phyloP scores from a whole-genome alignment of 2,888 invertebrate species.

The Sussaba pulchella region DNA sequence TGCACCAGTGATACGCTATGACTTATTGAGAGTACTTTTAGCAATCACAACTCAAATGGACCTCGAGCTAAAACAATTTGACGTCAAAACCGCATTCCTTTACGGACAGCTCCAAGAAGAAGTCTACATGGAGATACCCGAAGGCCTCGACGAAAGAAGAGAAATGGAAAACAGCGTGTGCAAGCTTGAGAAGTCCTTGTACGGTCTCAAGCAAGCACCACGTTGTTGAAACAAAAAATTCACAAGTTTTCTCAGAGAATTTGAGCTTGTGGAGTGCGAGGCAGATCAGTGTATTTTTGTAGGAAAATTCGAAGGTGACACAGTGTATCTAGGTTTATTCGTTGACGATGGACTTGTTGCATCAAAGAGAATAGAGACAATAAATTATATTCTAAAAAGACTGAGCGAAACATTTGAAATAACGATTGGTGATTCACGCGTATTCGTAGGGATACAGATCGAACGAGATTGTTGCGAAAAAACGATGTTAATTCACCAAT shows the following conservation, averaged over 20 bases:
- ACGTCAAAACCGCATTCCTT: conserved; percentile 65
- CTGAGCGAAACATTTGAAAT: conserved; percentile 25
- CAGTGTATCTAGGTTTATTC: conserved; percentile 46
- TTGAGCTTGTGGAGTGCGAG: conserved; percentile 24
- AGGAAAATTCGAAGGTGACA: conserved; percentile 2
- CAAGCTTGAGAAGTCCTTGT: conserved; percentile 51
- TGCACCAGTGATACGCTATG: conserved; percentile 53
- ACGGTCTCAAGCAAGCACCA: conserved; percentile 62
- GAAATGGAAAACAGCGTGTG: conserved; percentile 13
- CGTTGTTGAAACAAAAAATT: conserved; percentile 44
- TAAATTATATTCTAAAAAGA: neutral
- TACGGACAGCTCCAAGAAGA: conserved; percentile 64
- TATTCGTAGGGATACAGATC: conserved; percentile 10
- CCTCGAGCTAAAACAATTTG: conserved; percentile 64
- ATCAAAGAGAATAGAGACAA: conserved; percentile 2
- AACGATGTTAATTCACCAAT: neutral
- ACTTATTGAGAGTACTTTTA: conserved; percentile 55
- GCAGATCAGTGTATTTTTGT: conserved; percentile 55
- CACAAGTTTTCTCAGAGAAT: neutral
- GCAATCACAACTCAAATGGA: conserved; percentile 55
- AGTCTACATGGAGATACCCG: conserved; percentile 60
- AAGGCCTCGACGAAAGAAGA: conserved; percentile 26
- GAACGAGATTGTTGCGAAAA: neutral
- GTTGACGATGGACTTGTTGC: conserved; percentile 43
- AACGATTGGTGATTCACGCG: neutral